Conservation (phyloP, 1,140 invertebrate species). For the Chlorops oryzae region DNA sequence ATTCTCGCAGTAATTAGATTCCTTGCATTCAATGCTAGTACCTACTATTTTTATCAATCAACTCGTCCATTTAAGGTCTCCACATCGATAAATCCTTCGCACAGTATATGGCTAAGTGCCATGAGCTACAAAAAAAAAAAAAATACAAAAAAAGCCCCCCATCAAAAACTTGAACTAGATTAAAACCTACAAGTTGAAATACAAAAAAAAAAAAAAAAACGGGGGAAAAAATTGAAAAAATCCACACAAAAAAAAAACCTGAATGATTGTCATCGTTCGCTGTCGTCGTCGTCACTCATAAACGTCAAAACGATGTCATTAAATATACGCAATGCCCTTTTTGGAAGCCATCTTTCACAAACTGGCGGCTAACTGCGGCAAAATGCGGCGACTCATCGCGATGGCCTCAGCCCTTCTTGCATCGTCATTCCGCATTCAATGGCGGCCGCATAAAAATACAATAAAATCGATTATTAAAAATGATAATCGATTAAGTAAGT, state of each 20-base stretch:
- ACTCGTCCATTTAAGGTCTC: too few relatives aligned
- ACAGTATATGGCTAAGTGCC: too few relatives aligned
- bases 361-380: not conserved
- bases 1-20: too few relatives aligned
- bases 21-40: too few relatives aligned
- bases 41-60: too few relatives aligned
- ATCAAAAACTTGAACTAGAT: too few relatives aligned
- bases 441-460: not conserved
- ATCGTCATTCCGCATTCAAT: not conserved
- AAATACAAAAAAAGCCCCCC: too few relatives aligned
- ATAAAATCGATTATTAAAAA: conserved; percentile 46
- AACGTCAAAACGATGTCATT: conserved; percentile 19
- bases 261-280: too few relatives aligned
- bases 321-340: conserved; percentile 17
- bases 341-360: not conserved
- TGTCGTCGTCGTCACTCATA: conserved; percentile 11
- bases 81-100: too few relatives aligned
- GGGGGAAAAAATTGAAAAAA: not conserved
- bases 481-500: conserved; percentile 43
- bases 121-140: too few relatives aligned
- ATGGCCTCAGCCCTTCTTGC: not conserved
- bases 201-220: not conserved
- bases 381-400: not conserved
- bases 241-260: not conserved
- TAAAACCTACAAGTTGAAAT: not conserved